Base-by-base conservation (phyloP, 35 echinoderm and acorn worm species). In the Ophioderma brevispina region DNA sequence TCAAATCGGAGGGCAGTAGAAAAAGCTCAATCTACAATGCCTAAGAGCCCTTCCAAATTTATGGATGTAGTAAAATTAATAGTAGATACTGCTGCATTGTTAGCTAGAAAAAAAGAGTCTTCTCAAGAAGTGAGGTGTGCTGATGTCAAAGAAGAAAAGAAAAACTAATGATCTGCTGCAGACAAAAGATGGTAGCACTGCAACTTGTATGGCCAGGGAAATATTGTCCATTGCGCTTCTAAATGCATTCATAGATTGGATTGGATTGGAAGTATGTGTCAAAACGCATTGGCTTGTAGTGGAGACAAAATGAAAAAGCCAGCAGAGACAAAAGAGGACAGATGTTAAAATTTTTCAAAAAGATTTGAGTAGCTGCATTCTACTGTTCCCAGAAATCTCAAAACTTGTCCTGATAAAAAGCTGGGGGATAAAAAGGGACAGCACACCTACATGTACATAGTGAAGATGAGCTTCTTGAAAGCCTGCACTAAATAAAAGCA, bases 91-190 rank as follows among this genome's bases (percentile, higher is more conserved):
- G 63, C 4, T 11, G 38, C 85, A 76, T 37, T 37, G 13, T 75
- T 13, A 52, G 8, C 46, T 52, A 52, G 46, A n/a, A 52, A 52
- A 52, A 52, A 52, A 52, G 46, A 52, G 8, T 11, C 46, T 52
- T 52, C 46, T 52, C 46, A 52, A 52, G 21, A 52, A 52, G 8
- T 21, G 46, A 21, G 46, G 46, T 52, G 46, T 52, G 8, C 46
- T 52, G 33, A 87, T 75, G 28, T 36, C 59, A 19, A 87, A 87
- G 36, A 37, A 87, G 56, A 37, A 10, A 36, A 87, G 85, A 76
- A 76, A 76, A 36, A 8, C 18, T 13, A 17, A 35, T 11, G 0
- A 28, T 19, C 85, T 87, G 37, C 21, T 87, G 1, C 4, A 21
- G 35, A 33, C 1, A n/a, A 75, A 87, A 87, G 33, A 76, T 32